These are phyloP conservation scores for Mamestra brassicae DNA, from an alignment of 2,888 invertebrate species.

Conservation along the genomic window DNA sequence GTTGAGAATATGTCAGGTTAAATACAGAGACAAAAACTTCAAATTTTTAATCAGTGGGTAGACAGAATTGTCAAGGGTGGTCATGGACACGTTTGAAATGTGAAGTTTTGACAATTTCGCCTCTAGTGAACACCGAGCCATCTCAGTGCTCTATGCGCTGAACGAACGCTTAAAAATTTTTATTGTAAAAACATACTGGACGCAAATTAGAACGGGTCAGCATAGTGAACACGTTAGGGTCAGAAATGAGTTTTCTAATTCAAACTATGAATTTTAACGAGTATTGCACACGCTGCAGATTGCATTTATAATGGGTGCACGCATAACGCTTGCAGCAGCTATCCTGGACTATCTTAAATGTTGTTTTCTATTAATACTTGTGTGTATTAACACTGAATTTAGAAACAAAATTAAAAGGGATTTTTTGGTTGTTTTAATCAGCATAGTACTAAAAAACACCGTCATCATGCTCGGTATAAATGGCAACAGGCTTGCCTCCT, in stretches of 20 bases:
- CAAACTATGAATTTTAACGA: constrained; percentile 61
- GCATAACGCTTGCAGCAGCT: constrained; percentile 20
- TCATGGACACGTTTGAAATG: not conserved
- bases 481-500: not conserved
- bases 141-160: not conserved
- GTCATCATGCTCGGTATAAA: not conserved
- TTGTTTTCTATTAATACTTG: constrained; percentile 11
- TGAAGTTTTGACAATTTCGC: not conserved
- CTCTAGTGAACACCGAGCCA: not conserved
- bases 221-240: constrained; percentile 24
- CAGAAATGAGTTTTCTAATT: constrained; percentile 53
- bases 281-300: constrained; percentile 36
- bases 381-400: not conserved
- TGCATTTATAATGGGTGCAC: constrained; percentile 41
- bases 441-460: too few species aligned
- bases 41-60: too few species aligned
- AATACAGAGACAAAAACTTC: too few species aligned
- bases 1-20: too few species aligned
- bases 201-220: constrained; percentile 6
- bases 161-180: constrained; percentile 9
- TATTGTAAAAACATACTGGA: constrained; percentile 37
- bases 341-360: constrained; percentile 9
- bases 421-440: not conserved
- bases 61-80: too few species aligned
- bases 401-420: not conserved